A percentile compares a stretch with the other conserved stretches of the same genome.
phyloP scores from a whole-genome alignment of 2,797 vertebrate genomes.

The Capromys pilorides region DNA sequence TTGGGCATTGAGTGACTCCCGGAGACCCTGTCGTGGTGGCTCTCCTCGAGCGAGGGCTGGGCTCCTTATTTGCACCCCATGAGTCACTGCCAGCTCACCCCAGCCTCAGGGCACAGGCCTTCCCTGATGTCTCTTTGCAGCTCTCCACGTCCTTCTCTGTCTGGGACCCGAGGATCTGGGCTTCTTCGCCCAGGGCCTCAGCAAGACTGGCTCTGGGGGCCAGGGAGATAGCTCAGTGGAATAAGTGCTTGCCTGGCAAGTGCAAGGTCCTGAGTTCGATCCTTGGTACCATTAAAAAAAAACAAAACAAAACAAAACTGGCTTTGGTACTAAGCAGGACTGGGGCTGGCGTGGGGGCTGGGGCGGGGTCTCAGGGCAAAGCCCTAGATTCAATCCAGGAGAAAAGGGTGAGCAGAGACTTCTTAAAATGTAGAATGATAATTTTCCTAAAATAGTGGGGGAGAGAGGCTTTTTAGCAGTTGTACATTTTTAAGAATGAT shows the following conservation, averaged over 20 bases:
- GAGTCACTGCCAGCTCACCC: no score
- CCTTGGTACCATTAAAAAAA: no score
- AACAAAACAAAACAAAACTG: neutral
- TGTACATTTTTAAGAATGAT: neutral
- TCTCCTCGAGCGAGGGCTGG: no score
- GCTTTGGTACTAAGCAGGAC: neutral
- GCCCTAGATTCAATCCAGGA: neutral
- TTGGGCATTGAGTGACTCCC: neutral
- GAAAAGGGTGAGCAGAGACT: neutral
- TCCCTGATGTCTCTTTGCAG: no score
- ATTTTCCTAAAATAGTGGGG: neutral
- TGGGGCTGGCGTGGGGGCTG: neutral
- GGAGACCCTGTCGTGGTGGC: neutral
- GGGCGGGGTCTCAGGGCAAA: neutral
- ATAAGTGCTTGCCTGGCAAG: no score
- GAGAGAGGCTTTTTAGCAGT: neutral
- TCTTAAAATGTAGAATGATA: neutral
- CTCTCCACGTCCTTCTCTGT: neutral
- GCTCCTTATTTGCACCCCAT: no score
- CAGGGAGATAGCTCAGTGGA: no score
- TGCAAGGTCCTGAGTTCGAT: no score
- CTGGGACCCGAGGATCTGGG: neutral
- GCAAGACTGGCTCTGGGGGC: neutral
- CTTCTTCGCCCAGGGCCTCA: neutral
- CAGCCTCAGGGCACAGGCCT: no score